A percentile compares a stretch with the other conserved stretches of the same genome.
These are phyloP conservation scores for Fregata magnificens DNA, from an alignment of 2,113 vertebrate genomes.

Conservation along the genomic window DNA sequence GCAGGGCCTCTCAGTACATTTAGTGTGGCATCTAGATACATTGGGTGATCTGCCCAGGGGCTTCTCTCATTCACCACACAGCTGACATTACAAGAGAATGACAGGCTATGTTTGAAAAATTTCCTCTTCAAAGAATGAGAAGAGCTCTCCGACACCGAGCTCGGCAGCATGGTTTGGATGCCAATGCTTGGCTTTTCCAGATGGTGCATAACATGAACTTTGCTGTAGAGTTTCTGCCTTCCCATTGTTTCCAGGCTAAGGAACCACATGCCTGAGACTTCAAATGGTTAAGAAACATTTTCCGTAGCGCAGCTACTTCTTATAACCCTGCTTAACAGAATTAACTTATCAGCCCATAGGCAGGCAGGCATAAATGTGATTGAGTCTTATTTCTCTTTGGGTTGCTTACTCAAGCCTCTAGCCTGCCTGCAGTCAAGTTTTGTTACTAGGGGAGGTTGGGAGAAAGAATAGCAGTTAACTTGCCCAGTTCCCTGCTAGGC, in stretches of 20 bases:
- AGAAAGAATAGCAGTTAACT: neutral
- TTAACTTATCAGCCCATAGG: neutral
- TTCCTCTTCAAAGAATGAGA: neutral
- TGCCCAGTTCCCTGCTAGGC: neutral
- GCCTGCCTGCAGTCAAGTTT: neutral
- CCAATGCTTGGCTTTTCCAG: neutral
- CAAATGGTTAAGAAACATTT: neutral
- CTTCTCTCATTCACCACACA: neutral
- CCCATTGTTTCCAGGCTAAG: neutral
- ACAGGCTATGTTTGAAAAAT: neutral
- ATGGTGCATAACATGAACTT: fast-evolving
- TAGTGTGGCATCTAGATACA: neutral
- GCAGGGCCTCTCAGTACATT: neutral
- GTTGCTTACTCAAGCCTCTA: neutral
- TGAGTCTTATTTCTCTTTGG: neutral
- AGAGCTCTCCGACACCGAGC: fast-evolving
- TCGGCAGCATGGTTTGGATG: neutral
- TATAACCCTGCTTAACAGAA: too few relatives aligned
- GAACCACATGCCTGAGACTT: too few relatives aligned
- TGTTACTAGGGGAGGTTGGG: neutral
- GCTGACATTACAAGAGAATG: fast-evolving
- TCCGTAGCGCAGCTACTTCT: neutral
- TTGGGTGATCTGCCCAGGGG: neutral
- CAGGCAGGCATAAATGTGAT: neutral
- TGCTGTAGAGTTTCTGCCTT: neutral